Percentiles rank a stretch among this genome's conserved stretches.
Evolutionary conservation across 2,113 vertebrate species (phyloP).

Genomic region (Edolisoma coerulescens): DNA sequence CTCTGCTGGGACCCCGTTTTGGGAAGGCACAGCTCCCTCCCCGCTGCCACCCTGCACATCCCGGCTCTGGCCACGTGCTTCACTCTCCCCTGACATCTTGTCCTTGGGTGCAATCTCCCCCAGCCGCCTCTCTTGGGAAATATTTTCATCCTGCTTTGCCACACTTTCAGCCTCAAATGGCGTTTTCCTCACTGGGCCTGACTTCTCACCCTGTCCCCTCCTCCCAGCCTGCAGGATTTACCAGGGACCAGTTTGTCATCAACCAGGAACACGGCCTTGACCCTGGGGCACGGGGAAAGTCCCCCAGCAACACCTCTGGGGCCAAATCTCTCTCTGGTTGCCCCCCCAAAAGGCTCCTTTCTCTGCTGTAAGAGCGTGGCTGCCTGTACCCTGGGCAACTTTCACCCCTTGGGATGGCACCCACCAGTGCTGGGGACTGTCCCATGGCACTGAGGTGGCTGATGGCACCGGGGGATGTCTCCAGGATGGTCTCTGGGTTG

Average conservation of each 20-base stretch:
- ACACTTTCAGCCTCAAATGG: not conserved
- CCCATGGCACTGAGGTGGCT: not conserved
- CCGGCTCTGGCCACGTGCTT: not conserved
- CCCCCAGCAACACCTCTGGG: not conserved
- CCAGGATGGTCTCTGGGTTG: not conserved
- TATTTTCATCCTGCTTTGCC: not conserved
- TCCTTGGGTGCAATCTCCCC: fast-evolving
- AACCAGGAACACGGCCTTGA: not conserved
- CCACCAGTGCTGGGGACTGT: not conserved
- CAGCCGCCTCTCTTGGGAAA: not conserved
- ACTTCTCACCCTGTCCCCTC: not conserved
- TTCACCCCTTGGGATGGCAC: not conserved
- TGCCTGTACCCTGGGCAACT: not conserved
- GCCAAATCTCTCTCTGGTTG: not conserved
- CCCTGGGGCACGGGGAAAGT: not conserved
- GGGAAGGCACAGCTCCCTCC: not conserved
- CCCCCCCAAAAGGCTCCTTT: not conserved
- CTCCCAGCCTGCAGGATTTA: not conserved
- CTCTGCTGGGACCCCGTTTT: not conserved
- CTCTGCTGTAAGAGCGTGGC: fast-evolving
- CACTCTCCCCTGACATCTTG: not conserved
- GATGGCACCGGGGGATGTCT: not conserved
- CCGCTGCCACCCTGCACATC: not conserved
- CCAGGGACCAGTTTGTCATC: not conserved
- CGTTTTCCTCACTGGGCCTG: not conserved